phyloP scores from a whole-genome alignment of 1,140 invertebrate species.

The Cydia fagiglandana region DNA sequence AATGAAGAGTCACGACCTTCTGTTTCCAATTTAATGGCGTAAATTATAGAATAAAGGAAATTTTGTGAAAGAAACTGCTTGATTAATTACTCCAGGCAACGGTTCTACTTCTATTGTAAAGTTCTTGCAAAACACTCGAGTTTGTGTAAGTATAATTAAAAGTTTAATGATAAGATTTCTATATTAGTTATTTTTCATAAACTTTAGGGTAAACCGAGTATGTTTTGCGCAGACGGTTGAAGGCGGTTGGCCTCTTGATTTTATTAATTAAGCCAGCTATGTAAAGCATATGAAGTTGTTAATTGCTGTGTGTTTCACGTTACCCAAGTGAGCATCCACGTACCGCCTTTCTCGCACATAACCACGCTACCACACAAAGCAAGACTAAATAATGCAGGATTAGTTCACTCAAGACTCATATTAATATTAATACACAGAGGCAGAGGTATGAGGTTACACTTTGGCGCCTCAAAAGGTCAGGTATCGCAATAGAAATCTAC shows the following conservation, averaged over 20 bases:
- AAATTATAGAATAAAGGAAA: no score
- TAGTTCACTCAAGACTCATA: neutral
- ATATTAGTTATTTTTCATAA: neutral
- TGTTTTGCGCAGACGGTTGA: neutral
- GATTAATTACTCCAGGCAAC: neutral
- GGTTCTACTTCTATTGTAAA: neutral
- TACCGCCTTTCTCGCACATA: neutral
- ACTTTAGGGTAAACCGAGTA: neutral
- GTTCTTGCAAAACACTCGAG: neutral
- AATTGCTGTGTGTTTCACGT: neutral
- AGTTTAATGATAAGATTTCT: neutral
- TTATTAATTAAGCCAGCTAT: neutral
- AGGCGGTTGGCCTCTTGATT: constrained; percentile 12
- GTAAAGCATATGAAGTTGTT: neutral
- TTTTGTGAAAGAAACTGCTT: no score
- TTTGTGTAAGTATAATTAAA: neutral
- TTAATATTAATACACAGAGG: no score
- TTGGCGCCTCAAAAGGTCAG: no score
- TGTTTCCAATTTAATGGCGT: no score
- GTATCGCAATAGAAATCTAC: no score
- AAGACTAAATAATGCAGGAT: neutral
- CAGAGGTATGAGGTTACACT: no score
- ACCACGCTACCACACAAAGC: neutral
- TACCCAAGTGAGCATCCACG: neutral
- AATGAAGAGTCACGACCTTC: no score